Evolutionary conservation across 2,888 invertebrate genomes (phyloP).

Genomic region (Platynereis dumerilii): DNA sequence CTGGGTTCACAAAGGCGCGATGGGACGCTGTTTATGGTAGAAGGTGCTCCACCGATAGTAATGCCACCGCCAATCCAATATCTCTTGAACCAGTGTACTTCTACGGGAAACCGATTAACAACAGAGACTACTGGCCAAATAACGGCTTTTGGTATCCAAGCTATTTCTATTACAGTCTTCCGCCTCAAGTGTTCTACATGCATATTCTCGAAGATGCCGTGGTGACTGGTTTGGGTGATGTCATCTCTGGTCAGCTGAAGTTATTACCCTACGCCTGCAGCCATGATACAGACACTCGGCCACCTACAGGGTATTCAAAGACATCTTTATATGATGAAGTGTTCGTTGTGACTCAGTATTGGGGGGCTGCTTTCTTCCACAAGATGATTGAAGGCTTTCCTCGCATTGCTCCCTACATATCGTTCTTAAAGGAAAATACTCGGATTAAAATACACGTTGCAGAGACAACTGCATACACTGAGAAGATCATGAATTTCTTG

Average conservation of each 20-base stretch:
- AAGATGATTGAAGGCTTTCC: slow-evolving; percentile 36
- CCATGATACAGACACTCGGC: slow-evolving; percentile 30
- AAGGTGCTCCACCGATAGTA: slow-evolving; percentile 24
- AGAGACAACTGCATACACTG: slow-evolving; percentile 27
- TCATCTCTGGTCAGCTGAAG: slow-evolving; percentile 33
- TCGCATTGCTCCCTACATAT: slow-evolving; percentile 34
- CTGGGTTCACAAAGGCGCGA: slow-evolving; percentile 36
- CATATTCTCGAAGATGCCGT: slow-evolving; percentile 35
- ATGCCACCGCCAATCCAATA: background rate
- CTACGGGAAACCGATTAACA: slow-evolving; percentile 37
- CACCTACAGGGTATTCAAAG: slow-evolving; percentile 25
- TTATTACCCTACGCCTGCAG: slow-evolving; percentile 37
- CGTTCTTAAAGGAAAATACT: slow-evolving; percentile 31
- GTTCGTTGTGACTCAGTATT: slow-evolving; percentile 38
- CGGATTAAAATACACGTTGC: slow-evolving; percentile 33
- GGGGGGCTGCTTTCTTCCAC: slow-evolving; percentile 37
- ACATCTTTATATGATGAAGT: slow-evolving; percentile 35
- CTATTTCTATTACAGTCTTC: slow-evolving; percentile 29
- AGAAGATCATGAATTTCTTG: slow-evolving; percentile 25
- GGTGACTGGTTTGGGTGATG: slow-evolving; percentile 34
- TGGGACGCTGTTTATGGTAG: slow-evolving; percentile 39
- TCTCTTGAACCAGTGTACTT: slow-evolving; percentile 36
- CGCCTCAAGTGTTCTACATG: slow-evolving; percentile 33
- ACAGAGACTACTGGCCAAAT: slow-evolving; percentile 37
- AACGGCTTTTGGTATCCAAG: slow-evolving; percentile 34